phyloP scores from a whole-genome alignment of 2,113 vertebrate species.

The Tretioscincus oriximinensis region DNA sequence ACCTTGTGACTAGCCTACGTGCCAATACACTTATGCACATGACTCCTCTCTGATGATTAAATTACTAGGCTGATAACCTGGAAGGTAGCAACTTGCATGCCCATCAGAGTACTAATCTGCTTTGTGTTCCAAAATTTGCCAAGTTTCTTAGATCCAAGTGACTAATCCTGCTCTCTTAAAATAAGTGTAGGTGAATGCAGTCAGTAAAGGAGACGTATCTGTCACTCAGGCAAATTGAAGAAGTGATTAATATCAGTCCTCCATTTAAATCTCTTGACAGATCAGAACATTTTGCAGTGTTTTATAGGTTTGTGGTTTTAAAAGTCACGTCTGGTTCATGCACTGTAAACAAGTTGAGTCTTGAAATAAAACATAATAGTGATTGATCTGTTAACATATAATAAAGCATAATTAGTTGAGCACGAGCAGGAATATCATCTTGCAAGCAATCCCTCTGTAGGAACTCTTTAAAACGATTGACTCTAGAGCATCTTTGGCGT shows the following conservation, averaged over 20 bases:
- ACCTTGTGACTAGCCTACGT: too few relatives aligned
- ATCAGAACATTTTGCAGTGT: neutral
- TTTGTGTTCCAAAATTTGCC: too few relatives aligned
- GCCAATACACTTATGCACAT: too few relatives aligned
- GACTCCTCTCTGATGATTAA: too few relatives aligned
- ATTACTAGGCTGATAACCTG: too few relatives aligned
- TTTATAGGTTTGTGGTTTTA: neutral
- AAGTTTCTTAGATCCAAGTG: too few relatives aligned
- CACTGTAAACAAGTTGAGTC: neutral
- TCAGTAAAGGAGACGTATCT: neutral
- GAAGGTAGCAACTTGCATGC: too few relatives aligned
- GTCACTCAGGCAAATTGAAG: neutral
- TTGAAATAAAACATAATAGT: neutral
- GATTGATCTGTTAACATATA: neutral
- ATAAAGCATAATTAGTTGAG: neutral
- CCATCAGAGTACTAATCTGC: too few relatives aligned
- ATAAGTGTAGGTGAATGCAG: neutral
- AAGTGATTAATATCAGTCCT: neutral
- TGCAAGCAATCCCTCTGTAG: neutral
- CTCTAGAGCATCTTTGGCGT: neutral
- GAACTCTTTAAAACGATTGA: too few relatives aligned
- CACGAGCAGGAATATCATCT: neutral
- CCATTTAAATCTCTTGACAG: neutral
- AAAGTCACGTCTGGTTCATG: neutral
- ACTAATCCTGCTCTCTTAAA: too few relatives aligned